Evolutionary conservation across 1,140 invertebrate genomes (phyloP).

Genomic region (Halotydeus destructor): DNA sequence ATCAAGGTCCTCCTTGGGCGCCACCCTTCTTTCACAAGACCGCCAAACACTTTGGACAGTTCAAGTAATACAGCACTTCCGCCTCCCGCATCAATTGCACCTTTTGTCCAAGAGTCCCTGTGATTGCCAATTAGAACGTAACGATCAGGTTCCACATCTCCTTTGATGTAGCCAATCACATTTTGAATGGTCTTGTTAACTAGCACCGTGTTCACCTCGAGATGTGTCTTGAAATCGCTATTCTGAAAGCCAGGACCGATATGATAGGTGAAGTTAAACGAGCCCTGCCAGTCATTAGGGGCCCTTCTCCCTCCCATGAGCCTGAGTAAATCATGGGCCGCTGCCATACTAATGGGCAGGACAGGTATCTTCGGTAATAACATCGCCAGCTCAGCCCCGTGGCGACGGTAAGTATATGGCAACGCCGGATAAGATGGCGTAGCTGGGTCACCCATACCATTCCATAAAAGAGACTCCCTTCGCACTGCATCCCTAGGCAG

Average conservation of each 20-base stretch:
- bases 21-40: constrained; percentile 25
- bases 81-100: constrained; percentile 30
- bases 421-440: constrained; percentile 29
- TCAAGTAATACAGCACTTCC: constrained; percentile 32
- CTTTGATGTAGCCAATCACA: constrained; percentile 29
- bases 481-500: constrained; percentile 28
- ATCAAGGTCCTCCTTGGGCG: constrained; percentile 27
- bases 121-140: constrained; percentile 39
- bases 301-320: constrained; percentile 21
- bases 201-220: constrained; percentile 21
- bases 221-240: constrained; percentile 16
- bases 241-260: constrained; percentile 25
- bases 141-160: constrained; percentile 29
- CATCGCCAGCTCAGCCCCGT: constrained; percentile 8
- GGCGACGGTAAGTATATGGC: constrained; percentile 19
- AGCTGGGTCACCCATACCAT: constrained; percentile 30
- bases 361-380: constrained; percentile 22
- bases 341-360: constrained; percentile 27
- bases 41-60: constrained; percentile 28
- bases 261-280: constrained; percentile 27
- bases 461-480: constrained; percentile 23
- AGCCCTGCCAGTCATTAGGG: constrained; percentile 26
- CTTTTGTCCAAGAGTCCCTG: constrained; percentile 35
- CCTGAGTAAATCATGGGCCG: constrained; percentile 22
- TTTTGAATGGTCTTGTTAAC: constrained; percentile 24